Evolutionary conservation across 2,888 invertebrate species (phyloP).

Genomic region (Automeris io): DNA sequence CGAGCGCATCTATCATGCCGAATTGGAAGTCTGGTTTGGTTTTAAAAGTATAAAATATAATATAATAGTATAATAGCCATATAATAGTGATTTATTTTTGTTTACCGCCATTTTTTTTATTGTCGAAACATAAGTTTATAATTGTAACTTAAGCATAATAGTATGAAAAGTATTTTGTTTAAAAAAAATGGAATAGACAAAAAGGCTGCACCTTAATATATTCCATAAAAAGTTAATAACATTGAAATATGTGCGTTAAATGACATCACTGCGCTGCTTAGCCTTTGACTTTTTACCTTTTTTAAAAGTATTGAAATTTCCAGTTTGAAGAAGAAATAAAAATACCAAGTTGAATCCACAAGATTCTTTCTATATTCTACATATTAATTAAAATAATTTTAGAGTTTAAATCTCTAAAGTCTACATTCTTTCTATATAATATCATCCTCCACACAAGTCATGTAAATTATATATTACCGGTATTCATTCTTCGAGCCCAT

Average conservation of each 20-base stretch:
- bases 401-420: slow-evolving; percentile 1
- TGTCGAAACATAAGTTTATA: too few relatives aligned
- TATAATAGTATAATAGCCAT: too few relatives aligned
- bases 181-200: too few relatives aligned
- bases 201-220: background rate
- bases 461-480: too few relatives aligned
- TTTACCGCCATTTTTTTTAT: too few relatives aligned
- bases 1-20: too few relatives aligned
- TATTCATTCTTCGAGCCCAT: too few relatives aligned
- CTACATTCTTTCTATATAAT: slow-evolving; percentile 8
- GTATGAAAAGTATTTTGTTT: too few relatives aligned
- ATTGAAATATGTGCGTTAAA: slow-evolving; percentile 4
- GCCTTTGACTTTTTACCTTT: slow-evolving; percentile 14
- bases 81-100: too few relatives aligned
- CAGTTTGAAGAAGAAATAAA: slow-evolving; percentile 8
- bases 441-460: slow-evolving; percentile 5
- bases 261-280: slow-evolving; percentile 13
- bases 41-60: too few relatives aligned
- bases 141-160: too few relatives aligned
- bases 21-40: too few relatives aligned
- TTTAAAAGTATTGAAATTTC: slow-evolving; percentile 6
- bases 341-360: slow-evolving; percentile 1
- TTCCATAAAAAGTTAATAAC: background rate
- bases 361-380: slow-evolving; percentile 7
- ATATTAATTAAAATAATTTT: slow-evolving; percentile 1